phyloP scores from a whole-genome alignment of 2,888 invertebrate species.

The Mamestra brassicae region DNA sequence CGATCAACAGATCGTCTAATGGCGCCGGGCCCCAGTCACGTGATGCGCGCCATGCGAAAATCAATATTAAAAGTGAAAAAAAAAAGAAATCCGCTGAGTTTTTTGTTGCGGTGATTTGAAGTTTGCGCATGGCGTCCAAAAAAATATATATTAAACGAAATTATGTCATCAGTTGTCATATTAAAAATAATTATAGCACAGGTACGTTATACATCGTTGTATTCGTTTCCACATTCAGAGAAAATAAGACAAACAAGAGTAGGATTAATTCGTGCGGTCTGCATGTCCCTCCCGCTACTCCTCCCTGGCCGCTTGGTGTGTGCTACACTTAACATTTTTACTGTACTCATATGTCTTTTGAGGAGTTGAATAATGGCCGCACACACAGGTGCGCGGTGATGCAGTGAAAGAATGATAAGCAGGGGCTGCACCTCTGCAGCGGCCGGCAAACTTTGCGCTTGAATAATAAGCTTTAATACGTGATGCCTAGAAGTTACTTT shows the following conservation, averaged over 20 bases:
- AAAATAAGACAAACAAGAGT: neutral
- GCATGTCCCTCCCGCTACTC: neutral
- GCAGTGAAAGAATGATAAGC: slow-evolving; percentile 36
- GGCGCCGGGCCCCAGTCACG: too few species aligned
- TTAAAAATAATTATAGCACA: too few species aligned
- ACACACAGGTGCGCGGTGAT: slow-evolving; percentile 22
- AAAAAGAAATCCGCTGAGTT: too few species aligned
- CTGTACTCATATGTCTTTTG: slow-evolving; percentile 6
- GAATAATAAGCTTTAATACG: slow-evolving; percentile 42
- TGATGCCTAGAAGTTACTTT: slow-evolving; percentile 45
- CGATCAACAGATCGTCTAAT: too few species aligned
- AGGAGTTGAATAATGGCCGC: slow-evolving; percentile 21
- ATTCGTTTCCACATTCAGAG: neutral
- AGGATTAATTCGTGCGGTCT: neutral
- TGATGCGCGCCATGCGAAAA: too few species aligned
- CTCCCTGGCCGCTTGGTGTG: neutral
- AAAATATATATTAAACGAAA: too few species aligned
- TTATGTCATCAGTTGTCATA: too few species aligned
- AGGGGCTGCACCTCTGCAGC: slow-evolving; percentile 29
- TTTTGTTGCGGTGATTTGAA: too few species aligned
- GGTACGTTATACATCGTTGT: neutral
- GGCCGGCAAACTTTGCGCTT: slow-evolving; percentile 17
- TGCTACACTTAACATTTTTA: neutral
- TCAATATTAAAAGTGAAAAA: too few species aligned
- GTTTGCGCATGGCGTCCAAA: too few species aligned